phyloP scores from a whole-genome alignment of 2,797 vertebrate genomes.

The Cichlasoma orientale region DNA sequence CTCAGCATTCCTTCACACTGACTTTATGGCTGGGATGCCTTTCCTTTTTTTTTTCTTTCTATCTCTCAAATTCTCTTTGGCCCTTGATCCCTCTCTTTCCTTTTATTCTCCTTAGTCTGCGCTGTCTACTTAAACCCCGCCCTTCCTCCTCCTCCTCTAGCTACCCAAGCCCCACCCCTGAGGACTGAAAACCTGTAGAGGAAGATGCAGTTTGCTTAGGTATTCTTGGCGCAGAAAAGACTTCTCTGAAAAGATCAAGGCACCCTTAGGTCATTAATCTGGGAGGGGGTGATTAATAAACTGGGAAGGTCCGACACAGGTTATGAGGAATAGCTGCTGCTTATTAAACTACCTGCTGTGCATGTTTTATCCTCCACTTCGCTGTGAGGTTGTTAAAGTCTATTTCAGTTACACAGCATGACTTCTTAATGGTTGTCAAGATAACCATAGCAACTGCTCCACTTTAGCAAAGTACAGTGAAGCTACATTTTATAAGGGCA shows the following conservation, averaged over 20 bases:
- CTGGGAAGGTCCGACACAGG: conserved; percentile 48
- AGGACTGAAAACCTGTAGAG: conserved; percentile 71
- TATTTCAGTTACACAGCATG: conserved; percentile 6
- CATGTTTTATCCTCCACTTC: conserved; percentile 49
- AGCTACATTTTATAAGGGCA: conserved; percentile 1
- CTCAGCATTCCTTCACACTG: conserved; percentile 82
- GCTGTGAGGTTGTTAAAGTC: conserved; percentile 24
- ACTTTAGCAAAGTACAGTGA: not conserved
- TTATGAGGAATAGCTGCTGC: conserved; percentile 55
- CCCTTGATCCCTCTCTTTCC: conserved; percentile 33
- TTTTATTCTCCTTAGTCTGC: conserved; percentile 32
- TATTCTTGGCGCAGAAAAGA: conserved; percentile 66
- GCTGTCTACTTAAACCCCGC: conserved; percentile 29
- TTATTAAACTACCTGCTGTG: conserved; percentile 63
- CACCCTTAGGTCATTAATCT: conserved; percentile 77
- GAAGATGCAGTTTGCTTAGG: conserved; percentile 58
- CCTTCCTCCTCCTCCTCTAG: conserved; percentile 40
- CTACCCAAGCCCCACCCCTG: conserved; percentile 8
- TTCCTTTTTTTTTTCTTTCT: conserved; percentile 34
- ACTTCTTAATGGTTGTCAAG: conserved; percentile 13
- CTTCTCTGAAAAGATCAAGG: conserved; percentile 74
- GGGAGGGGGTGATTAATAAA: conserved; percentile 71
- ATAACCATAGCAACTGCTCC: conserved; percentile 17
- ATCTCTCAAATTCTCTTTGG: conserved; percentile 48
- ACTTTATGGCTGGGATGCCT: conserved; percentile 74